Percentiles rank a stretch among this genome's conserved stretches.
Conservation (phyloP, 2,113 vertebrate genomes). For the Urocynchramus pylzowi region DNA sequence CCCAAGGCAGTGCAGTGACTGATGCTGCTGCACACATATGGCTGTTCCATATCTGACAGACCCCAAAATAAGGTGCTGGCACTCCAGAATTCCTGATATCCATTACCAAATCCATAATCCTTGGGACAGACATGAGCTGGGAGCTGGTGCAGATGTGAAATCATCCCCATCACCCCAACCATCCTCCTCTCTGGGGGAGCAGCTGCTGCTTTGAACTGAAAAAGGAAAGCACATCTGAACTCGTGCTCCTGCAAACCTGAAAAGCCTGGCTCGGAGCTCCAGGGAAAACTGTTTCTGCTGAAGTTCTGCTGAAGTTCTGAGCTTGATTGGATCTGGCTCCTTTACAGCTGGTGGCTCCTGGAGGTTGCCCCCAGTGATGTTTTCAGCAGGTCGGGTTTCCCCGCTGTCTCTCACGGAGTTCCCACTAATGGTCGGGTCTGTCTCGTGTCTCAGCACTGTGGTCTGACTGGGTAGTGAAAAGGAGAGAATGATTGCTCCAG, state of each 20-base stretch:
- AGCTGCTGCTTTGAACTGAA: neutral
- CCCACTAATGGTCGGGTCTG: neutral
- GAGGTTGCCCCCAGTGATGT: neutral
- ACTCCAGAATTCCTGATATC: neutral
- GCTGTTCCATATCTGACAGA: neutral
- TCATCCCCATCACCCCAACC: neutral
- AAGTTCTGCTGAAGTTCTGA: neutral
- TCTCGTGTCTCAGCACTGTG: neutral
- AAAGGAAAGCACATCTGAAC: neutral
- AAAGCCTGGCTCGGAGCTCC: neutral
- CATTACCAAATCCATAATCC: neutral
- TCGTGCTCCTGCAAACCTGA: neutral
- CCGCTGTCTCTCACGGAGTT: neutral
- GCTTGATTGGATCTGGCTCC: neutral
- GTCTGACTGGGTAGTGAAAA: neutral
- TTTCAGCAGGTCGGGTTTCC: slow-evolving; percentile 16
- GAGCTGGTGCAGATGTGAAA: neutral
- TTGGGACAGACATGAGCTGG: neutral
- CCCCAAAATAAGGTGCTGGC: neutral
- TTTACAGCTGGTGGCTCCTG: neutral
- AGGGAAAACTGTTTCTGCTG: neutral
- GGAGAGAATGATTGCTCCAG: neutral
- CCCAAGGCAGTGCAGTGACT: neutral
- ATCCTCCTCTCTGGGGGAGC: neutral
- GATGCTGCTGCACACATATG: no score